These are phyloP conservation scores for Spicauda simplicius DNA, from an alignment of 2,888 invertebrate genomes.

Conservation along the genomic window DNA sequence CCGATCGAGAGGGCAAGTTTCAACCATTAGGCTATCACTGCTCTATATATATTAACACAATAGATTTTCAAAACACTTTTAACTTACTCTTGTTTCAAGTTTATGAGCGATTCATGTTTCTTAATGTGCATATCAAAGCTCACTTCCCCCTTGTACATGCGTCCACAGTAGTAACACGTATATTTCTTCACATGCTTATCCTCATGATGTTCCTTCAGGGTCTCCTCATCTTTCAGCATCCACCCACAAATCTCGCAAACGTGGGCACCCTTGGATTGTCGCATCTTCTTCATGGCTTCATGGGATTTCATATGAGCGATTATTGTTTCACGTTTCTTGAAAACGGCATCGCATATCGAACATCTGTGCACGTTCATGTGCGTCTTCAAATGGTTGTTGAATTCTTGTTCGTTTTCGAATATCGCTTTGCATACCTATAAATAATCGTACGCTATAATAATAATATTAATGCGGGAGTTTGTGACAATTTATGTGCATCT, in stretches of 20 bases:
- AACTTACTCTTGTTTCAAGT: slow-evolving; percentile 25
- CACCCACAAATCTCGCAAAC: slow-evolving; percentile 70
- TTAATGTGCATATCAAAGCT: slow-evolving; percentile 69
- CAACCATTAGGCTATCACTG: too few species aligned
- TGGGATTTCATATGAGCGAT: slow-evolving; percentile 66
- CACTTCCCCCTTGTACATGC: slow-evolving; percentile 64
- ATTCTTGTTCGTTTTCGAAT: slow-evolving; percentile 61
- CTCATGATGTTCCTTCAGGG: slow-evolving; percentile 58
- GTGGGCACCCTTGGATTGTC: slow-evolving; percentile 46
- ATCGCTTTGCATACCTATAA: slow-evolving; percentile 67
- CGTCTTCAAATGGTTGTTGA: slow-evolving; percentile 59
- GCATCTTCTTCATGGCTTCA: slow-evolving; percentile 50
- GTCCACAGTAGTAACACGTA: slow-evolving; percentile 73
- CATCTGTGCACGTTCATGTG: slow-evolving; percentile 67
- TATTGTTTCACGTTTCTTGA: slow-evolving; percentile 63
- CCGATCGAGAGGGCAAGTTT: too few species aligned
- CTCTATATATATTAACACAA: too few species aligned
- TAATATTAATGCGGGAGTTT: too few species aligned
- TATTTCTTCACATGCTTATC: slow-evolving; percentile 64
- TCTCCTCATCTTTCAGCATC: slow-evolving; percentile 53
- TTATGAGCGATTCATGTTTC: slow-evolving; percentile 65
- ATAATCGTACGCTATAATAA: neutral
- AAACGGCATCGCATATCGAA: slow-evolving; percentile 61
- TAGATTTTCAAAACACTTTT: neutral
- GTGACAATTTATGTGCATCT: too few species aligned